A percentile compares a stretch with the other conserved stretches of the same genome.
These are phyloP conservation scores for Crenichthys baileyi DNA, from an alignment of 2,797 vertebrate genomes.

Conservation along the genomic window DNA sequence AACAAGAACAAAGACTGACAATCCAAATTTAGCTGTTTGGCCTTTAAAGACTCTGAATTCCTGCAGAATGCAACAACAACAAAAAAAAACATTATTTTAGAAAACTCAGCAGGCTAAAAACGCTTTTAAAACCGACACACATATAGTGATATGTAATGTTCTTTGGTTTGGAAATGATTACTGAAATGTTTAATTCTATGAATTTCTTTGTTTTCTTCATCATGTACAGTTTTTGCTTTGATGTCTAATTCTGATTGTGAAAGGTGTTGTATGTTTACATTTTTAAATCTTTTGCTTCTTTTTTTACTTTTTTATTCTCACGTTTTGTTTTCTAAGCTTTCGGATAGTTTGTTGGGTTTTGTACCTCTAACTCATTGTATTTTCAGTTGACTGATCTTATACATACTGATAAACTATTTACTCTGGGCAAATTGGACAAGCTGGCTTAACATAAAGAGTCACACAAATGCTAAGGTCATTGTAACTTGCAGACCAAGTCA, in stretches of 20 bases:
- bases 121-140: too few relatives aligned
- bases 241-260: too few relatives aligned
- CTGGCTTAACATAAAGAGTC: background rate
- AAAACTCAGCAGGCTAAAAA: too few relatives aligned
- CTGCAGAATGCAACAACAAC: too few relatives aligned
- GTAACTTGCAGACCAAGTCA: background rate
- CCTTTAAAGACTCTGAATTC: too few relatives aligned
- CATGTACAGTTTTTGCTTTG: too few relatives aligned
- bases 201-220: too few relatives aligned
- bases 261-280: too few relatives aligned
- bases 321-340: background rate
- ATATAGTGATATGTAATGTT: too few relatives aligned
- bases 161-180: too few relatives aligned
- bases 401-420: background rate
- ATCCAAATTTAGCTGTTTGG: background rate
- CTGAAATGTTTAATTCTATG: too few relatives aligned
- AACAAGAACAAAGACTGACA: background rate
- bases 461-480: background rate
- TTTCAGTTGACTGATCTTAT: background rate
- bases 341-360: background rate
- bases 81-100: too few relatives aligned
- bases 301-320: background rate
- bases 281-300: background rate
- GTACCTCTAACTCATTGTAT: background rate
- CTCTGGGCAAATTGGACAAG: background rate